Percentiles rank a stretch among this genome's conserved stretches.
These are phyloP conservation scores for Philopotamus ludificatus DNA, from an alignment of 1,140 invertebrate species.

Conservation along the genomic window DNA sequence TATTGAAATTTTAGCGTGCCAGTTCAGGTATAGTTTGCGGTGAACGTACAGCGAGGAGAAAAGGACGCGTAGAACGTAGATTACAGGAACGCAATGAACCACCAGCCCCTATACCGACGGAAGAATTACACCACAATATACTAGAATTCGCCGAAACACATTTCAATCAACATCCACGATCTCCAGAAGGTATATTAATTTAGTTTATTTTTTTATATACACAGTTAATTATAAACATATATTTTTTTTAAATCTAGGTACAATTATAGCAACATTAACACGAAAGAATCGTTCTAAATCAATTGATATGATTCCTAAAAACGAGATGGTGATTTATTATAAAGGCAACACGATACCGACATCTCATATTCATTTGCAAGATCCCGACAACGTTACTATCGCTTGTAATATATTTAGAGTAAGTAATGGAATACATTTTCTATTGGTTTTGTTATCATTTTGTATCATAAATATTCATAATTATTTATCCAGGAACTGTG, in stretches of 20 bases:
- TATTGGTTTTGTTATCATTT: neutral
- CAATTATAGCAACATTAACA: slow-evolving; percentile 86
- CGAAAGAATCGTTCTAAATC: slow-evolving; percentile 71
- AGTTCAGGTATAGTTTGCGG: slow-evolving; percentile 45
- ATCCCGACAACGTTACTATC: slow-evolving; percentile 88
- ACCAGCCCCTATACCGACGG: slow-evolving; percentile 44
- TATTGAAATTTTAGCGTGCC: slow-evolving; percentile 16
- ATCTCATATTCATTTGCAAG: slow-evolving; percentile 93
- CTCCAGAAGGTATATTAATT: slow-evolving; percentile 65
- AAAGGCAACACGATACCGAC: slow-evolving; percentile 86
- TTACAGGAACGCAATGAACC: slow-evolving; percentile 70
- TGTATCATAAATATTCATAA: neutral
- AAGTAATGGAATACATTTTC: slow-evolving; percentile 44
- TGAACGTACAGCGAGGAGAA: slow-evolving; percentile 71
- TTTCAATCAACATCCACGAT: slow-evolving; percentile 87
- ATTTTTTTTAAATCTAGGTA: slow-evolving; percentile 52
- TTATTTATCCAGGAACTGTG: slow-evolving; percentile 69
- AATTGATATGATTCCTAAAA: slow-evolving; percentile 79
- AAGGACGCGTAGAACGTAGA: slow-evolving; percentile 81
- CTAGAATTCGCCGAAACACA: slow-evolving; percentile 91
- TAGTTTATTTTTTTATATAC: slow-evolving; percentile 8
- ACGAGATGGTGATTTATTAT: slow-evolving; percentile 90
- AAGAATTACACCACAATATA: slow-evolving; percentile 73
- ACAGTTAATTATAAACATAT: slow-evolving; percentile 10
- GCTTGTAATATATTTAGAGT: slow-evolving; percentile 90